Evolutionary conservation across 2,888 invertebrate genomes (phyloP), one percentile per base, ranked within the genome.

Genomic region (Drosophila differens): DNA sequence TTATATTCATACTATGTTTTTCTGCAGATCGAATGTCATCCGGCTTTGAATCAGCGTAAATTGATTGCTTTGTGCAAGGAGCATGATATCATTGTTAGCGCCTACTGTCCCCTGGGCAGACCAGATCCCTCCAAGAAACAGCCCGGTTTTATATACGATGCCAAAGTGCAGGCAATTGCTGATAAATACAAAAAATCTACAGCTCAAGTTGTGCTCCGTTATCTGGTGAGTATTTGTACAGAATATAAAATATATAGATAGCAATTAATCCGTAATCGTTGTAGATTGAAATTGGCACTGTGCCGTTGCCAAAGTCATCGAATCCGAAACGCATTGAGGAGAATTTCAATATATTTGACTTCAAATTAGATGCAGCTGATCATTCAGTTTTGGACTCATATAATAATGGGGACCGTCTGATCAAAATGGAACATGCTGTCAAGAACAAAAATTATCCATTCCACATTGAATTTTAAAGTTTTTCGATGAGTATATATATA

Each of bases 71-170:
- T 95, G 91, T 96, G 97, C 93, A 95, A 94, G 79, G 93, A 95
- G 0, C 94, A 95, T 0, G 94, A 94, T 59, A 95, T 97, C 41
- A 93, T 94, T 0, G 94, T 97, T 14, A 96, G 96, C 1, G 97
- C 96, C 0, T 98, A 97, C 93, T 96, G 96, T 63, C 97, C 97
- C 0, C 94, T 97, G 12, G 97, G 96, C 14, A 95, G 96, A 0
- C 96, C 96, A 0, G 96, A 96, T 90, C 94, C 96, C 47, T 96
- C 96, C 12, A 96, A 95, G 95, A 95, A 95, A 6, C 95, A 95
- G 90, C 95, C 96, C 0, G 95, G 93, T 0, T 96, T 96, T 65
- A 82, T 93, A 35, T 92, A 92, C 44, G 92, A 93, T 78, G 75
- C 61, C 4, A 88, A 94, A 78, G 93, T 97, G 3, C 93, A 95